phyloP scores from a whole-genome alignment of 2,797 vertebrate genomes.

The Amniataba percoides region DNA sequence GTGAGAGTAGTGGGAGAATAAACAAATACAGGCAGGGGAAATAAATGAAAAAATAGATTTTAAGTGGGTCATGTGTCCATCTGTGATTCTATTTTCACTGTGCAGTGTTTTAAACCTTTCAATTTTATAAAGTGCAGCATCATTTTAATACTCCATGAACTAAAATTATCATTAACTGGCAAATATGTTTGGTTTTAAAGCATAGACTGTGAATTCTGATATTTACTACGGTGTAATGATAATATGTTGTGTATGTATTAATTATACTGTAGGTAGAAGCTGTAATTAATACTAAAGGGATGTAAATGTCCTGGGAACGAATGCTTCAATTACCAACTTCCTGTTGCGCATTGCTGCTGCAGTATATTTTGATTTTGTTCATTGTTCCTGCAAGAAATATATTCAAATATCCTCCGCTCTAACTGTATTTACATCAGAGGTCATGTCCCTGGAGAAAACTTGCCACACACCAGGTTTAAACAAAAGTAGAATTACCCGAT shows the following conservation, averaged over 20 bases:
- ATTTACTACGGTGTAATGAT: neutral
- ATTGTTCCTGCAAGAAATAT: neutral
- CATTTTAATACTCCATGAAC: neutral
- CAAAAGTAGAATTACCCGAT: neutral
- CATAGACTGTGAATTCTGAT: neutral
- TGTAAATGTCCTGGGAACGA: neutral
- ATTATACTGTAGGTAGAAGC: no score
- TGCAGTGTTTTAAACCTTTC: neutral
- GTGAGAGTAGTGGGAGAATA: neutral
- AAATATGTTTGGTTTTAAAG: neutral
- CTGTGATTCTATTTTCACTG: neutral
- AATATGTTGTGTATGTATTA: no score
- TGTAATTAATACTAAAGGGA: neutral
- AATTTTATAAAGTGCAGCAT: neutral
- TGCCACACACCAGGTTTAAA: neutral
- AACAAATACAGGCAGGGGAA: conserved; percentile 1
- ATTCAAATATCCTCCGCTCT: neutral
- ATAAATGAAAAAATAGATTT: conserved; percentile 6
- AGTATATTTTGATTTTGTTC: neutral
- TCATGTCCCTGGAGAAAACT: neutral
- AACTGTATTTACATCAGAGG: neutral
- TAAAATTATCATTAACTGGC: neutral
- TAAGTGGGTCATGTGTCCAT: conserved; percentile 10
- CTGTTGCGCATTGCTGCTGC: neutral
- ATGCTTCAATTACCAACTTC: neutral